phyloP scores from a whole-genome alignment of 2,888 invertebrate genomes.

The Pharmacophagus antenor region DNA sequence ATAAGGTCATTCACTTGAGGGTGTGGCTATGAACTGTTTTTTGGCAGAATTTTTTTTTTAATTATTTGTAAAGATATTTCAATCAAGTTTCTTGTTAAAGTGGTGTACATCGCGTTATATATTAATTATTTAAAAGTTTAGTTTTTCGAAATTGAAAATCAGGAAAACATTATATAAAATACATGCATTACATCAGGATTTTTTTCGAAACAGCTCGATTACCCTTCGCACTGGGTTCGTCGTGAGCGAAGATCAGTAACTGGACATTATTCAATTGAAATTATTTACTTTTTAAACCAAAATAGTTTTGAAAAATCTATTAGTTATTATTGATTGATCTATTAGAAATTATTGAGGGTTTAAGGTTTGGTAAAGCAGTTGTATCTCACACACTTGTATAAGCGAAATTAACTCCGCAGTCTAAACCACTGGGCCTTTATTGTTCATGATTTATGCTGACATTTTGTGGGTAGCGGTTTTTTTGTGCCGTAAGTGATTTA shows the following conservation, averaged over 20 bases:
- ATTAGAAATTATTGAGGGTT: too few species aligned
- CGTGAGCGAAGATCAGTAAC: not conserved
- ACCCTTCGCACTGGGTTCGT: not conserved
- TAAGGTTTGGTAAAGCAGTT: too few species aligned
- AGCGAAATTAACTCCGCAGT: too few species aligned
- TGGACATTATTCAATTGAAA: not conserved
- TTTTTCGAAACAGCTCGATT: not conserved
- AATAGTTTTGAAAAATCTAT: not conserved
- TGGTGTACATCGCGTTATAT: too few species aligned
- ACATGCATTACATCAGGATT: too few species aligned
- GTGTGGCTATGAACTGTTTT: too few species aligned
- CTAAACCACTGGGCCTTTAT: not conserved
- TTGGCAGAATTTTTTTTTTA: too few species aligned
- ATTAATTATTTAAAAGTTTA: too few species aligned
- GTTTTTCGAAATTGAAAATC: not conserved
- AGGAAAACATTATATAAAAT: not conserved
- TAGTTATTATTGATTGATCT: not conserved
- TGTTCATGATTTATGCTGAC: not conserved
- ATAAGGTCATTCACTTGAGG: too few species aligned
- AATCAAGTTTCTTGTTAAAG: too few species aligned
- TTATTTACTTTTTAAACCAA: not conserved
- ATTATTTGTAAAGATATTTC: too few species aligned
- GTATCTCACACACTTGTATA: too few species aligned
- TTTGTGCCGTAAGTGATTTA: slow-evolving; percentile 5
- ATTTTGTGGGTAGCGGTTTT: not conserved